phyloP scores from a whole-genome alignment of 1,140 invertebrate genomes.

The Spodoptera frugiperda region DNA sequence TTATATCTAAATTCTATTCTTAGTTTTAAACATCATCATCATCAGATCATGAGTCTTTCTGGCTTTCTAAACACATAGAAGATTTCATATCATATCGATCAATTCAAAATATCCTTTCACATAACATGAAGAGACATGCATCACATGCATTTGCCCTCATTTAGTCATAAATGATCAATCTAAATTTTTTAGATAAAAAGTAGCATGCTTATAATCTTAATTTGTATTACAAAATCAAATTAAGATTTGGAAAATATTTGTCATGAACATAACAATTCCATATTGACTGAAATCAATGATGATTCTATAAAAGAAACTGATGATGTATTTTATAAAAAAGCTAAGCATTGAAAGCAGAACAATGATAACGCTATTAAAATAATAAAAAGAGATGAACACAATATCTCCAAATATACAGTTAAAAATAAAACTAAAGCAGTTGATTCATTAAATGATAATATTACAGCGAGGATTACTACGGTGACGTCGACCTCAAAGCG shows the following conservation, averaged over 20 bases:
- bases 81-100: too few species aligned
- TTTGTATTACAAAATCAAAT: too few species aligned
- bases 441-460: slow-evolving; percentile 26
- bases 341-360: not conserved
- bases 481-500: slow-evolving; percentile 93
- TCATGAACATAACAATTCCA: too few species aligned
- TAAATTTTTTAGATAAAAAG: too few species aligned
- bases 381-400: not conserved
- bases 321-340: not conserved
- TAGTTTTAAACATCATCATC: too few species aligned
- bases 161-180: too few species aligned
- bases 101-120: too few species aligned
- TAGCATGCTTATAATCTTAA: too few species aligned
- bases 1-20: not conserved
- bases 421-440: not conserved
- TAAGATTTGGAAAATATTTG: too few species aligned
- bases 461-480: slow-evolving; percentile 94
- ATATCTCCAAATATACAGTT: not conserved
- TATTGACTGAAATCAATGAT: not conserved
- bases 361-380: not conserved
- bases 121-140: not conserved
- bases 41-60: not conserved
- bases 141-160: too few species aligned
- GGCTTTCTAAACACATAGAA: too few species aligned
- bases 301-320: not conserved